Evolutionary conservation across 2,113 vertebrate genomes (phyloP), one percentile per base, ranked within the genome.

Genomic region (Carettochelys insculpta): DNA sequence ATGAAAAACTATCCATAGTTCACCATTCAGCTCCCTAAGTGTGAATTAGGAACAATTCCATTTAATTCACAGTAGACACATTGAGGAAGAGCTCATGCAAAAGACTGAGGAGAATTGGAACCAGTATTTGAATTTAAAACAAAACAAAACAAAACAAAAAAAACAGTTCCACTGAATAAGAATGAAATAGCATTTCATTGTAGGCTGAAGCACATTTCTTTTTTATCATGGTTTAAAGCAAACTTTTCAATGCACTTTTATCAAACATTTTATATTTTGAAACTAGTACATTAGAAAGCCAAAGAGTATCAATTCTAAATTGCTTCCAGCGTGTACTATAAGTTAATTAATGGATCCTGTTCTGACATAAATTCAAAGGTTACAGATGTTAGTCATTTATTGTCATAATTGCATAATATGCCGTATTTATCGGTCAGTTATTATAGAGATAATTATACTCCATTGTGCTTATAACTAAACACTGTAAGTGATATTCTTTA

Each of bases 401-500:
- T 82, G 14, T 8, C 25, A 65, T 92, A 91, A 94, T 24, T 86
- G 48, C 82, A 85, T 76, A 95, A 95, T 87, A 47, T 82, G 75
- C 31, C 83, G 8, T 79, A 85, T 50, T 43, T 94, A 92, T 85
- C 90, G 92, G 89, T 77, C 29, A 85, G 22, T 71, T 50, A 86
- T 90, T 94, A 93, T 76, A 85, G 65, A 90, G 68, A 87, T 94
- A 92, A 95, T 96, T 89, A 90, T 77, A 85, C 73, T 50, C 56
- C 94, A 90, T 58, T 20, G 5, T 91, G 89, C 82, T 91, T 84
- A 89, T 20, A 92, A 77, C 76, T 92, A 91, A 87, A 89, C 48
- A 95, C 91, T 94, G 94, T 93, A 85, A 84, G n/a, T 93, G 83
- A 90, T 94, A 81, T 92, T 92, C 96, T 94, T 87, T 92, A 45